Evolutionary conservation across 2,113 vertebrate genomes (phyloP).

Genomic region (Lamprotornis superbus): DNA sequence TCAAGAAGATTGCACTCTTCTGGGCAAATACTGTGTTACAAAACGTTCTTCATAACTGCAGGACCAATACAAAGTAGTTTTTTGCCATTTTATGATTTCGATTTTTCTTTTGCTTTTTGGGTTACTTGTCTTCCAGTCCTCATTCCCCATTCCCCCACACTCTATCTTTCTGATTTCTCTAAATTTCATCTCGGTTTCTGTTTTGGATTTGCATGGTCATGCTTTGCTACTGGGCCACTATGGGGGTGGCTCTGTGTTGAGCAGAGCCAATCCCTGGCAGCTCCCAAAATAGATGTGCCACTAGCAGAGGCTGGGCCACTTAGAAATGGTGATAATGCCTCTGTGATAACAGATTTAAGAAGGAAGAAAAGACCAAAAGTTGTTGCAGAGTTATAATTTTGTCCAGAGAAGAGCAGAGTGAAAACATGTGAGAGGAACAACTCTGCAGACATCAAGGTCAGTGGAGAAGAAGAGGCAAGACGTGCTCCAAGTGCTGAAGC

Average conservation of each 20-base stretch:
- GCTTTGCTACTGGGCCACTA: rapidly evolving
- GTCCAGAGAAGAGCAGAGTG: background rate
- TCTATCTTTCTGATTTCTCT: background rate
- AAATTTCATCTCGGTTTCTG: background rate
- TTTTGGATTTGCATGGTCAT: background rate
- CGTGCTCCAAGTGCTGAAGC: background rate
- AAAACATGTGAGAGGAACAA: background rate
- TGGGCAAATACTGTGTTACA: background rate
- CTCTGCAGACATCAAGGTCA: background rate
- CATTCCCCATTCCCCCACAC: rapidly evolving
- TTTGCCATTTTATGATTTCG: background rate
- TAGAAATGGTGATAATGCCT: background rate
- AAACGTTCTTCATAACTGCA: background rate
- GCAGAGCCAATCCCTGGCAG: background rate
- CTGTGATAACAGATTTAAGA: background rate
- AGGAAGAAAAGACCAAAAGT: background rate
- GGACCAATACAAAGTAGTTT: background rate
- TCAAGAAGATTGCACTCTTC: background rate
- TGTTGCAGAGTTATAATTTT: background rate
- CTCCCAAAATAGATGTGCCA: background rate
- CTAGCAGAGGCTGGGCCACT: no score
- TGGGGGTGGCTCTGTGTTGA: background rate
- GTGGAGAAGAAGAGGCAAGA: background rate
- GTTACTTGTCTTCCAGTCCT: background rate
- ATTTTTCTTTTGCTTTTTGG: background rate